These are phyloP conservation scores for Aphelenchoides besseyi DNA, from an alignment of 1,140 invertebrate genomes.

Conservation along the genomic window DNA sequence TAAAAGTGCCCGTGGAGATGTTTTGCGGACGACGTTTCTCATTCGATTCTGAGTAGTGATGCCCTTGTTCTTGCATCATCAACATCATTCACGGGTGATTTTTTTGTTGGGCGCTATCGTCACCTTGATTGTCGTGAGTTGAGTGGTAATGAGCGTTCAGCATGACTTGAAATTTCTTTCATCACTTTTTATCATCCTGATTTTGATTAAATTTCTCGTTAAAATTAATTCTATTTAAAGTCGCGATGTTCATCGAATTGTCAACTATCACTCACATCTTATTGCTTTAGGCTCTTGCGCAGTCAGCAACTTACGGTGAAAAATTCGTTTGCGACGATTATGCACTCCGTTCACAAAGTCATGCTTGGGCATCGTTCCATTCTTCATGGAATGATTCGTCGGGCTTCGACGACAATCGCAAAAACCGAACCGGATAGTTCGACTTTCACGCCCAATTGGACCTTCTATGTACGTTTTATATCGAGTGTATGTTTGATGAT, in stretches of 20 bases:
- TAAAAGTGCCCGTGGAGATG: background rate
- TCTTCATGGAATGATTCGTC: background rate
- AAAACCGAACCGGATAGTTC: background rate
- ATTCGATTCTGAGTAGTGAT: background rate
- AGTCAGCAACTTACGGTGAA: background rate
- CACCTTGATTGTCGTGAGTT: no score
- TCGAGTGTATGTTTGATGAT: no score
- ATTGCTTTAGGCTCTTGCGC: background rate
- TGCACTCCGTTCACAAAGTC: background rate
- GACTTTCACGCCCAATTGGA: conserved; percentile 4
- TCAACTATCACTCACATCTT: background rate
- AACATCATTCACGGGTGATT: background rate
- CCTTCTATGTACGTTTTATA: conserved; percentile 25
- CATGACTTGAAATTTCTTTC: no score
- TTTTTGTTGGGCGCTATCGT: no score
- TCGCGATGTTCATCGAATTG: background rate
- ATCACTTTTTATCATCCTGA: background rate
- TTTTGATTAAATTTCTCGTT: background rate
- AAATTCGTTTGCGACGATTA: background rate
- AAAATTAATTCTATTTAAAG: background rate
- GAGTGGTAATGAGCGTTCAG: no score
- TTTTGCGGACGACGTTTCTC: no score
- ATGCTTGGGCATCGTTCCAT: background rate
- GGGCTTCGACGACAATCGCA: conserved; percentile 5
- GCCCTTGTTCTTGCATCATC: background rate